These are phyloP conservation scores for Drosophila burlai DNA, from an alignment of 1,140 invertebrate genomes.

Conservation along the genomic window DNA sequence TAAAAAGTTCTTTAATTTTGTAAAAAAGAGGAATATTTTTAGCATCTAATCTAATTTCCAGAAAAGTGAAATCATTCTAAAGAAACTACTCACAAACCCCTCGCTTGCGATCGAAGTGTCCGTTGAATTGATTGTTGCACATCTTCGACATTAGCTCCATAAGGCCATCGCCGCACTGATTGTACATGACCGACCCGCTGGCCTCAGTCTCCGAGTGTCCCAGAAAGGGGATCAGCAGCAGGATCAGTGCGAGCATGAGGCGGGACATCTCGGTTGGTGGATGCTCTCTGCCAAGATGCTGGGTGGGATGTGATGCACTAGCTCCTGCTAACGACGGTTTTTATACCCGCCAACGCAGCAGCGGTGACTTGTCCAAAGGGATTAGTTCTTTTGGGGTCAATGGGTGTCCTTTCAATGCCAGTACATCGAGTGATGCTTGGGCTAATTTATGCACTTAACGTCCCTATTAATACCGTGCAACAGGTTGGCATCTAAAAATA, in stretches of 20 bases:
- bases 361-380: not conserved
- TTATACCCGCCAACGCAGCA: not conserved
- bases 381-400: constrained; percentile 8
- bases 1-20: not conserved
- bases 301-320: not conserved
- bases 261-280: not conserved
- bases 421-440: not conserved
- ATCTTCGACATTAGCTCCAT: constrained; percentile 4
- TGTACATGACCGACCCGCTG: not conserved
- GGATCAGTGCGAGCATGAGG: not conserved
- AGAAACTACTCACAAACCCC: not conserved
- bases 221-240: not conserved
- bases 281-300: not conserved
- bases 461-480: not conserved
- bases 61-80: not conserved
- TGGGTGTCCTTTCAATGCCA: constrained; percentile 12
- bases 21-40: not conserved
- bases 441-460: constrained; percentile 7
- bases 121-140: constrained; percentile 2
- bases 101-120: constrained; percentile 4
- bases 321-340: not conserved
- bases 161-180: constrained; percentile 5
- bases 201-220: not conserved
- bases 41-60: not conserved
- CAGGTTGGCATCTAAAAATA: constrained; percentile 5